Base-by-base conservation (phyloP, 2,113 vertebrate genomes). In the Cyanoderma ruficeps region DNA sequence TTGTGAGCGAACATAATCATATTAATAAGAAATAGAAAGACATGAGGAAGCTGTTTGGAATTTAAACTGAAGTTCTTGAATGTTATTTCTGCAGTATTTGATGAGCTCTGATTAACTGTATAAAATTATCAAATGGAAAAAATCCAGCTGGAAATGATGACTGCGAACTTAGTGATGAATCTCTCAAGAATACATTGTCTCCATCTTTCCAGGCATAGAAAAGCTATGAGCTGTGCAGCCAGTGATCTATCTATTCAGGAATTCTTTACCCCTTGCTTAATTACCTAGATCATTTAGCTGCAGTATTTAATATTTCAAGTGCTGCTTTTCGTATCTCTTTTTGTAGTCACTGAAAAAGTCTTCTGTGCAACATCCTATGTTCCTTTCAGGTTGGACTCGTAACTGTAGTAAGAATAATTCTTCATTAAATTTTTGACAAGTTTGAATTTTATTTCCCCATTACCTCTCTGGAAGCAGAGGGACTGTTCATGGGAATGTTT, bases 41-140 rank as follows among this genome's bases (percentile, higher is more conserved):
- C 9, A 68, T 1, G 12, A 92, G 56, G 76, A 96, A 95, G 92
- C 35, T 87, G 60, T 83, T 80, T 86, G 64, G 85, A 93, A 93
- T 95, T 97, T 87, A 75, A 87, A 94, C 64, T 37, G 39, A 92
- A 92, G 30, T 71, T 95, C 56, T 83, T 83, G 47, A 89, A 92
- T 91, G 53, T 35, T 92, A 53, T 90, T 95, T 95, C 72, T 92
- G 44, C 64, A 92, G 35, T 86, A 86, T 93, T 57, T 89, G 72
- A 94, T 96, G 92, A 96, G 71, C 83, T 96, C 88, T 94, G 83
- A 96, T 95, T 94, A 96, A 94, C 46, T 83, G 87, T 55, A 49
- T 72, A 83, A 96, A 95, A 96, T 93, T 96, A 93, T 49, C 85
- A 87, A 95, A 89, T 83, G 68, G 68, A 87, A 96, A 96, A 92